Conservation (phyloP, 2,888 invertebrate genomes). For the Hirtodrosophila trivittata region DNA sequence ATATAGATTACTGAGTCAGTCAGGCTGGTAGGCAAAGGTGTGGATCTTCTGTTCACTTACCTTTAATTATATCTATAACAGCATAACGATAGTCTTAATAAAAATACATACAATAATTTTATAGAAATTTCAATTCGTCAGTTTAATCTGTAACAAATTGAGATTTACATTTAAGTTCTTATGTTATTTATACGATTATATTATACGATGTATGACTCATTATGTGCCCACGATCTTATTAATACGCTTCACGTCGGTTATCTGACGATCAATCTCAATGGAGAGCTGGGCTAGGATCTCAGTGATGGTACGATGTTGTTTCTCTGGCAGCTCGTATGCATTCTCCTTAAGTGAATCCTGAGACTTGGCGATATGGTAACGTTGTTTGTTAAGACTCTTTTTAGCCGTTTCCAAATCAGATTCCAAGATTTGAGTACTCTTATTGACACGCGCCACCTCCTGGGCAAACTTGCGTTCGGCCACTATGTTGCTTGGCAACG, state of each 20-base stretch:
- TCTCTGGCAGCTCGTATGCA: constrained; percentile 87
- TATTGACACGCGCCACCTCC: constrained; percentile 87
- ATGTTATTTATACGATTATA: not conserved
- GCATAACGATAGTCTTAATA: too few relatives aligned
- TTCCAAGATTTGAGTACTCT: constrained; percentile 85
- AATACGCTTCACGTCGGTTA: constrained; percentile 87
- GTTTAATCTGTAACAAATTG: too few relatives aligned
- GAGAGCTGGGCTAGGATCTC: constrained; percentile 89
- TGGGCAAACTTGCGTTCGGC: constrained; percentile 88
- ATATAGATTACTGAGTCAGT: too few relatives aligned
- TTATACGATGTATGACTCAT: not conserved
- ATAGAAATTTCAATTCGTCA: too few relatives aligned
- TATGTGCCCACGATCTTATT: constrained; percentile 85
- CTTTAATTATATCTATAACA: too few relatives aligned
- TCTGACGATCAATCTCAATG: constrained; percentile 85
- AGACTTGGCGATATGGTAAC: constrained; percentile 83
- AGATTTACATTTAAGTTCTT: not conserved
- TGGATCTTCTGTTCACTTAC: too few relatives aligned
- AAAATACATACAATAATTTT: too few relatives aligned
- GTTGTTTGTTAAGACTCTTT: constrained; percentile 86
- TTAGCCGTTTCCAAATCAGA: constrained; percentile 86
- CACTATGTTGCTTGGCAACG: constrained; percentile 85
- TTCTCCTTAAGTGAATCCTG: constrained; percentile 81
- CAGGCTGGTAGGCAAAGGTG: too few relatives aligned
- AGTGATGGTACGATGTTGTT: constrained; percentile 88